phyloP scores from a whole-genome alignment of 2,797 vertebrate genomes.

The Threskiornis aethiopicus region DNA sequence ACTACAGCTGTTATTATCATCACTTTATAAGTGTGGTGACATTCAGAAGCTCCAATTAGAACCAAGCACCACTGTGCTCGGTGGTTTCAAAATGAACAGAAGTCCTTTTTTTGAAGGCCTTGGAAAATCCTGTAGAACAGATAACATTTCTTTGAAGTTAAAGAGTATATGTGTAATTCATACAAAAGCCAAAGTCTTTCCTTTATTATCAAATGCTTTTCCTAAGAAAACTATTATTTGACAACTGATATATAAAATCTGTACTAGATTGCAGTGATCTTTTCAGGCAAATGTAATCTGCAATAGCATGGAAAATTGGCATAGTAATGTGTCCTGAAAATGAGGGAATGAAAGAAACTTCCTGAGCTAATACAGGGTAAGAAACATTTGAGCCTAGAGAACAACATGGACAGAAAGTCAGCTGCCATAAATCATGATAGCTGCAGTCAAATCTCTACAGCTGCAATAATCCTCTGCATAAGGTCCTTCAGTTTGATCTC shows the following conservation, averaged over 20 bases:
- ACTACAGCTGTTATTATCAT: neutral
- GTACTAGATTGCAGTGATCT: neutral
- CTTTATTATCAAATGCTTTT: neutral
- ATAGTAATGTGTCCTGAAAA: neutral
- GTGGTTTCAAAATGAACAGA: neutral
- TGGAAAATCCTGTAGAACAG: neutral
- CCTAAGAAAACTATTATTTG: constrained; percentile 6
- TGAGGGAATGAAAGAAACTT: neutral
- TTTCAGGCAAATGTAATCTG: constrained; percentile 12
- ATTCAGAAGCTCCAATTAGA: neutral
- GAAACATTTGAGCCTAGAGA: constrained; percentile 4
- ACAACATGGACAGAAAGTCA: neutral
- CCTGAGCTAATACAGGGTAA: neutral
- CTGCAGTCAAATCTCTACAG: neutral
- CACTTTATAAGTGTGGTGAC: neutral
- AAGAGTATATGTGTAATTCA: neutral
- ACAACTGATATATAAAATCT: neutral
- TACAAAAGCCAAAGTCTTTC: neutral
- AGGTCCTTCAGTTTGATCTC: constrained; percentile 12
- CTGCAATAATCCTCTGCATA: neutral
- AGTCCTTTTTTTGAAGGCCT: neutral
- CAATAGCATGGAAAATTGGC: neutral
- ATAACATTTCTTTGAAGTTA: neutral
- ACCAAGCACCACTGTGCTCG: neutral
- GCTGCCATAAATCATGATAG: neutral